Evolutionary conservation across 2,113 vertebrate genomes (phyloP).

Genomic region (Cyanoderma ruficeps): DNA sequence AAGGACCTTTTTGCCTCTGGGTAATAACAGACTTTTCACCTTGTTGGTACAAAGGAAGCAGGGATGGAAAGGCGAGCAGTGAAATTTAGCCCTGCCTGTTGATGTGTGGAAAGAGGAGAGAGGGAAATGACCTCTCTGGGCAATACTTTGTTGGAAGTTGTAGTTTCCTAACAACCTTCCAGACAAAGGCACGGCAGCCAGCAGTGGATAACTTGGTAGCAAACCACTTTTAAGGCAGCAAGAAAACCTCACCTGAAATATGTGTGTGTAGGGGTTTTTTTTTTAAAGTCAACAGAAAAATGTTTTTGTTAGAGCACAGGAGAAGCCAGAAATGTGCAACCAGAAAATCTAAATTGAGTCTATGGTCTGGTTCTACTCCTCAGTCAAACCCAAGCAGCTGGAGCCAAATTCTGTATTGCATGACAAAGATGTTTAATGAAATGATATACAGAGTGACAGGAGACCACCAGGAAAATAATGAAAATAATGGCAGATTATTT

Average conservation of each 20-base stretch:
- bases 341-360: slow-evolving; percentile 3
- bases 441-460: slow-evolving; percentile 35
- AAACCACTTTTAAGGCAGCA: slow-evolving; percentile 23
- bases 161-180: slow-evolving; percentile 35
- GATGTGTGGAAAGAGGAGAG: background rate
- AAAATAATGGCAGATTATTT: slow-evolving; percentile 49
- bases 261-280: background rate
- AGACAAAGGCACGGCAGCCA: slow-evolving; percentile 29
- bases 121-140: slow-evolving; percentile 1
- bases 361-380: slow-evolving; percentile 9
- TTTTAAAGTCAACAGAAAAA: background rate
- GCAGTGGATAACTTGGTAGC: background rate
- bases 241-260: slow-evolving; percentile 61
- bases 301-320: slow-evolving; percentile 16
- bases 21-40: background rate
- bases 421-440: slow-evolving; percentile 14
- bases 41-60: background rate
- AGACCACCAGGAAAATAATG: slow-evolving; percentile 18
- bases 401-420: slow-evolving; percentile 19
- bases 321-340: slow-evolving; percentile 15
- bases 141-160: slow-evolving; percentile 3
- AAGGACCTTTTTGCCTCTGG: background rate
- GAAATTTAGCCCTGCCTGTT: background rate
- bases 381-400: slow-evolving; percentile 9
- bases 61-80: background rate